phyloP scores from a whole-genome alignment of 1,140 invertebrate genomes.

The Drosophila athabasca region DNA sequence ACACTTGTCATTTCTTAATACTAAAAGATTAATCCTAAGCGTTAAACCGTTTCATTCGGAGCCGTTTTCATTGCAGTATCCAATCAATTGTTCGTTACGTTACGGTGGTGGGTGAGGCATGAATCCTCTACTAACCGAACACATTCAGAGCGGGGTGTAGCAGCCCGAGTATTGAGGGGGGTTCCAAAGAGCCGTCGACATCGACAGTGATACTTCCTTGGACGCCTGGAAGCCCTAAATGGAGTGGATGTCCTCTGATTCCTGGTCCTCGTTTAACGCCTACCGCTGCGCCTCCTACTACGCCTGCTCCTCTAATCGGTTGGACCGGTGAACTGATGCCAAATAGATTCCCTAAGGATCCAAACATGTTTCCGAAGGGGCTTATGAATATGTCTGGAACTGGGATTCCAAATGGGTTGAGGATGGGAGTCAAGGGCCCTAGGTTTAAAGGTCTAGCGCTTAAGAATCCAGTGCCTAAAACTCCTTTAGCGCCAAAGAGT shows the following conservation, averaged over 20 bases:
- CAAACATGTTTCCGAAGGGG: conserved; percentile 17
- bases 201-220: conserved; percentile 5
- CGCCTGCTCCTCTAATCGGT: too few relatives aligned
- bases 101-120: too few relatives aligned
- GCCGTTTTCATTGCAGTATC: conserved; percentile 11
- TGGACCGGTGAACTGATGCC: not conserved
- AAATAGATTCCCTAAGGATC: not conserved
- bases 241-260: not conserved
- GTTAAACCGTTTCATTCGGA: conserved; percentile 2
- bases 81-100: not conserved
- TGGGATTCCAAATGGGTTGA: conserved; percentile 10
- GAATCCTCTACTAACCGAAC: conserved; percentile 15
- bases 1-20: conserved; percentile 33
- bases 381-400: not conserved
- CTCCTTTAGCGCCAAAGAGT: conserved; percentile 6
- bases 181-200: conserved; percentile 4
- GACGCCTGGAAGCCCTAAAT: not conserved
- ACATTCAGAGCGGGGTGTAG: not conserved
- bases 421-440: conserved; percentile 12
- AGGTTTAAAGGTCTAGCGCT: not conserved
- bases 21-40: conserved; percentile 26
- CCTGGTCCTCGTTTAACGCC: too few relatives aligned
- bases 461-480: conserved; percentile 32
- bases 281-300: too few relatives aligned
- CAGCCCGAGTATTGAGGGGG: conserved; percentile 15